Percentiles rank a stretch among this genome's conserved stretches.
Conservation (phyloP, 2,888 invertebrate species). For the Andricus curvator region DNA sequence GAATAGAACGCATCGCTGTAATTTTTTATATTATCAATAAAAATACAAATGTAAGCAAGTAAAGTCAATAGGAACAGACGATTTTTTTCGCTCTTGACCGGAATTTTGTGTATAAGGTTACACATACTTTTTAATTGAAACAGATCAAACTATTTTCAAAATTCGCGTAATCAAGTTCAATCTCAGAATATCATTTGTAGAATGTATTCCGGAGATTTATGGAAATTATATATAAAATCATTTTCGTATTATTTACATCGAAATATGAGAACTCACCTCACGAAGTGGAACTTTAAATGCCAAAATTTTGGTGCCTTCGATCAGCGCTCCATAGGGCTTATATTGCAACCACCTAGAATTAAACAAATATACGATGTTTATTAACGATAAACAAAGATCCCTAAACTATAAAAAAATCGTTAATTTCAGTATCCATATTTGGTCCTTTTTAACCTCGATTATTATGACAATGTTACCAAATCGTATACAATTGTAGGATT, state of each 20-base stretch:
- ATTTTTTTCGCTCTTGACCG: no score
- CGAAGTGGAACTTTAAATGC: constrained; percentile 88
- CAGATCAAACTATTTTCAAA: no score
- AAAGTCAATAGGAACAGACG: no score
- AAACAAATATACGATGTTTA: constrained; percentile 18
- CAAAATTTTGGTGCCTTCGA: constrained; percentile 85
- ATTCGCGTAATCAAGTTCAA: no score
- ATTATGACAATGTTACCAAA: no score
- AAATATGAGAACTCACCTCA: constrained; percentile 75
- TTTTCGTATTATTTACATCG: constrained; percentile 4
- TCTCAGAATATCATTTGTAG: background rate
- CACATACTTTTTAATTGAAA: no score
- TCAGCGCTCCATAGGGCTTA: constrained; percentile 82
- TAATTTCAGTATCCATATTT: no score
- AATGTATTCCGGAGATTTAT: background rate
- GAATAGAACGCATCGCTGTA: background rate
- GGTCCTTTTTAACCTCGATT: no score
- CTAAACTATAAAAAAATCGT: no score
- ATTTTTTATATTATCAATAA: background rate
- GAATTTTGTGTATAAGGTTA: no score
- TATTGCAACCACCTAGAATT: constrained; percentile 84
- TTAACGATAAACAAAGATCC: no score
- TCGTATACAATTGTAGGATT: no score
- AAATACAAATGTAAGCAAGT: background rate
- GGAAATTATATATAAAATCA: background rate